Base-by-base conservation (phyloP, 2,113 vertebrate species). In the Chlamydotis undulata region DNA sequence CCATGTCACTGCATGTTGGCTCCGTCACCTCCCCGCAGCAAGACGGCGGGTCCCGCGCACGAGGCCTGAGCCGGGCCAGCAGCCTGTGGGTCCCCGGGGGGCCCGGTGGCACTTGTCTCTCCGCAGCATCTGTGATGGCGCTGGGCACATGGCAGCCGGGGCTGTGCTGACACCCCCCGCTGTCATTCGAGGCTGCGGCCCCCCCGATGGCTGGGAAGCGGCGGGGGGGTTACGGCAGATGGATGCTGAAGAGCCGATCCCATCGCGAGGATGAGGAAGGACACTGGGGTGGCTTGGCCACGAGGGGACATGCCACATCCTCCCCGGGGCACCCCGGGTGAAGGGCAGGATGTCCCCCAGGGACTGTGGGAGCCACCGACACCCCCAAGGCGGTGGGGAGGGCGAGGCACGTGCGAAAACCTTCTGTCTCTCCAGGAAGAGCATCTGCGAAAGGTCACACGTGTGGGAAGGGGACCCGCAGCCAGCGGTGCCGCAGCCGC, bases 21-120 rank as follows among this genome's bases (percentile, higher is more conserved):
- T 92, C 96, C 73, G 69, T 95, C 96, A 69, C 93, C 88, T 92
- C 85, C 96, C 92, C 31, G 81, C 90, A 87, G 95, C 69, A 33
- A 87, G 84, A 53, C 26, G 91, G 88, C 81, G 88, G 76, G 55
- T 59, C 96, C 95, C 18, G 28, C 10, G 29, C 23, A 8, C 1
- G 25, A 37, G 12, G 52, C 70, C 10, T n/a, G 71, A 82, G 35
- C 41, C 4, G 13, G 29, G 85, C 43, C 6, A 9, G 74, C 92
- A 56, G 88, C 65, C 52, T 16, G 50, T 2, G 73, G 73, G 15
- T 68, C 89, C 94, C 95, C 35, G 45, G 68, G 91, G 82, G 78
- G 56, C 39, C 39, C 76, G 49, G 80, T 89, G 79, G 87, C 95
- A 45, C 85, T 90, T 76, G 90, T 90, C 90, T 47, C 90, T 90